These are phyloP conservation scores for Australoheros facetus DNA, from an alignment of 2,797 vertebrate genomes.

Conservation along the genomic window DNA sequence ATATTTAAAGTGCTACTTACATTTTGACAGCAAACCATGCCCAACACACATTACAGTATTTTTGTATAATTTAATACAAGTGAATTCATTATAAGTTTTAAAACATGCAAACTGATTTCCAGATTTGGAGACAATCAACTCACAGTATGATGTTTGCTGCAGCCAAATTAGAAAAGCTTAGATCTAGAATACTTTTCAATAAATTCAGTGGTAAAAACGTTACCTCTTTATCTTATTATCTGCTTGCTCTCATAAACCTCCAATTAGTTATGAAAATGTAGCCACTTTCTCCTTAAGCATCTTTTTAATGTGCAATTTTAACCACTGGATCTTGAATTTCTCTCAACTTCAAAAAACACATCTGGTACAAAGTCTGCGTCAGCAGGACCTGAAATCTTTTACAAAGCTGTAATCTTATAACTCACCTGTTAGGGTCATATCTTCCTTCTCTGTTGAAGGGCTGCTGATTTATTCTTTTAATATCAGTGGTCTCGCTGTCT, in stretches of 20 bases:
- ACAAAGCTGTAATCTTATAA: not conserved
- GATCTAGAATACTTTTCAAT: not conserved
- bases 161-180: not conserved
- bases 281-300: not conserved
- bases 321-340: not conserved
- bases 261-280: not conserved
- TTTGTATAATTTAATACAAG: not conserved
- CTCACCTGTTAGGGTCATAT: conserved; percentile 91
- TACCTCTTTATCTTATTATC: not conserved
- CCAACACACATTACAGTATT: not conserved
- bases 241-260: not conserved
- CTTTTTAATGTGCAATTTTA: not conserved
- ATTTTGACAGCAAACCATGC: not conserved
- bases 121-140: not conserved
- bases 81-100: not conserved
- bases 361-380: not conserved
- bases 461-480: conserved; percentile 89
- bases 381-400: not conserved
- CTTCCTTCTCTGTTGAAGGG: conserved; percentile 82
- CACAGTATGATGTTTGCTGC: not conserved
- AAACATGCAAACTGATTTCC: too few relatives aligned
- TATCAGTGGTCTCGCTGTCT: conserved; percentile 89
- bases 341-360: not conserved
- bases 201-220: too few relatives aligned
- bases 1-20: not conserved